Evolutionary conservation across 2,888 invertebrate genomes (phyloP), one percentile per base, ranked within the genome.

Genomic region (Oscheius myriophilus): DNA sequence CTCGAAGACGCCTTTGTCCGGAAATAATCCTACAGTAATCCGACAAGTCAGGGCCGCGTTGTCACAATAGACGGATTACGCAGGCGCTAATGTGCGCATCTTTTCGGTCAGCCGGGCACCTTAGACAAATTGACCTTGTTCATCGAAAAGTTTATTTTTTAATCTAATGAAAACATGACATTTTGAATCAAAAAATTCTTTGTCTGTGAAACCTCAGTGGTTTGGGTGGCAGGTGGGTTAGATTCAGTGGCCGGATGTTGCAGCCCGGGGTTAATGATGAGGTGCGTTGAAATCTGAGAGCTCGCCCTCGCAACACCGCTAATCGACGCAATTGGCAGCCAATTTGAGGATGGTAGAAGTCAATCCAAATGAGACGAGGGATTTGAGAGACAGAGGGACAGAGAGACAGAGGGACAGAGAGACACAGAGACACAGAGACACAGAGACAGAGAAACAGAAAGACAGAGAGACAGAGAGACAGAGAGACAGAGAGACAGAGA

Each of bases 241-340:
- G 26, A 61, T 25, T 45, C 9, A 61, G 33, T 26, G 61, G 49
- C 61, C 61, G 61, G 61, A 61, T 61, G 61, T 61, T 23, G 41
- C 12, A 23, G 57, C 49, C 33, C 18, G 61, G 45, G 61, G 61
- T 45, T 61, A 61, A 61, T 61, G 39, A 33, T 46, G 61, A 61
- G 61, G 61, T 61, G 49, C 25, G 61, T n/a, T 49, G 61, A 61
- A 61, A 61, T 61, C 49, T 61, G 61, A 61, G 61, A 61, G 3
- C 11, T 25, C 21, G 33, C 33, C 33, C 33, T 33, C 33, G 33
- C 33, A 33, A 33, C 33, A 33, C 33, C 26, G 46, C 61, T 61
- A 61, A 61, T 61, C 61, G 61, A 16, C 33, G 33, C 61, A 61
- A 61, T 61, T 61, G 61, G 26, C 33, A 14, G 49, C 33, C 26